Evolutionary conservation across 2,888 invertebrate species (phyloP), one percentile per base, ranked within the genome.

Genomic region (Ryuthela nishihirai): DNA sequence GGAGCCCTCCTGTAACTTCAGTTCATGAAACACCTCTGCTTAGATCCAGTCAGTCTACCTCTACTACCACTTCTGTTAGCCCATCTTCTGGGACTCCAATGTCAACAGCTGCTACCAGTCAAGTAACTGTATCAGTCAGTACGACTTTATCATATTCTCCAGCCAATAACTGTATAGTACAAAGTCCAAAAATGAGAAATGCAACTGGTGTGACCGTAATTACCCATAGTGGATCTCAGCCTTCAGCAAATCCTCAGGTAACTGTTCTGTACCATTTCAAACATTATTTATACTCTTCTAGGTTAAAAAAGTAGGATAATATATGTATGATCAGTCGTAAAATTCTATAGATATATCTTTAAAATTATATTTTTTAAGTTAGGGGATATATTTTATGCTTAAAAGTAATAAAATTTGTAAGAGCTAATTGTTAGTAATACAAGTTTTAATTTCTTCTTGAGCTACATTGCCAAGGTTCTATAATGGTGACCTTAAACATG

Each of bases 131-230:
- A 18, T 47, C 54, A 18, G 39, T 42, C 4, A 25, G 40, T 25
- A 42, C 53, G 34, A 42, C 48, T 15, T 18, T 32, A 21, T 18
- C 46, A 25, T 43, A 45, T 32, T 39, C 56, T 7, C 36, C 53
- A 26, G 34, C 45, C 10, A 41, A 45, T 45, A 49, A 20, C 35
- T 49, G 40, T 41, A 42, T 41, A 12, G 21, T 41, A 17, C 61
- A 35, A 25, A 49, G 40, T 42, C 21, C 52, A 20, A 54, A 55
- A 25, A 41, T 52, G 38, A 45, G 61, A 21, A 55, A 48, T 40
- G 86, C 86, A 72, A 87, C 86, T n/a, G 86, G 84, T 69, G 85
- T 87, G 1, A 87, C 87, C 1, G 78, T 87, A 70, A 80, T 87
- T 36, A 60, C 60, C 35, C 53, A 85, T 83, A 71, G 78, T 80